phyloP scores from a whole-genome alignment of 1,140 invertebrate genomes.

The Elymnias hypermnestra region DNA sequence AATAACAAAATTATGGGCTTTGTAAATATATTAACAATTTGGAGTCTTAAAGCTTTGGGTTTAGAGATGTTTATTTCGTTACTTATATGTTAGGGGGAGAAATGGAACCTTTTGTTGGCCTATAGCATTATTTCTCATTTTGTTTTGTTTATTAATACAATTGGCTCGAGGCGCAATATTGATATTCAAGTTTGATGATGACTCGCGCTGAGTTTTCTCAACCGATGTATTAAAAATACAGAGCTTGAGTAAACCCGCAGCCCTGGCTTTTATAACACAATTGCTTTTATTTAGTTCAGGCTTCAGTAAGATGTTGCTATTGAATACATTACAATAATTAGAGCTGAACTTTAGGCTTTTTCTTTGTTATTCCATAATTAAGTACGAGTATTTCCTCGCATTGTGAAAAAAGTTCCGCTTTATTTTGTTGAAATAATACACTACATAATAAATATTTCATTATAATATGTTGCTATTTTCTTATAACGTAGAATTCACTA shows the following conservation, averaged over 20 bases:
- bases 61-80: constrained; percentile 52
- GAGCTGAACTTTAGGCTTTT: background rate
- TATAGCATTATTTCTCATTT: constrained; percentile 76
- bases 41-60: constrained; percentile 48
- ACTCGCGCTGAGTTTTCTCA: constrained; percentile 62
- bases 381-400: too few relatives aligned
- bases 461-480: too few relatives aligned
- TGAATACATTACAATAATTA: constrained; percentile 42
- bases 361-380: background rate
- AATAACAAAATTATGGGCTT: constrained; percentile 74
- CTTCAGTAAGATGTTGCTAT: constrained; percentile 37
- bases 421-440: too few relatives aligned
- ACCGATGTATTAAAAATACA: constrained; percentile 68
- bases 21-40: constrained; percentile 45
- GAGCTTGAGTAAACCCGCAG: too few relatives aligned
- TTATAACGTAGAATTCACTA: too few relatives aligned
- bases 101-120: constrained; percentile 73
- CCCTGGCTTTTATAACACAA: constrained; percentile 66
- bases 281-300: constrained; percentile 55
- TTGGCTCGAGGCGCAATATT: constrained; percentile 74
- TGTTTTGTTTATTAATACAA: constrained; percentile 77
- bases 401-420: too few relatives aligned
- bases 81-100: constrained; percentile 61
- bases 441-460: too few relatives aligned
- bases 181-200: constrained; percentile 76